A percentile compares a stretch with the other conserved stretches of the same genome.
Conservation (phyloP, 1,140 invertebrate species). For the Procambarus virginalis region DNA sequence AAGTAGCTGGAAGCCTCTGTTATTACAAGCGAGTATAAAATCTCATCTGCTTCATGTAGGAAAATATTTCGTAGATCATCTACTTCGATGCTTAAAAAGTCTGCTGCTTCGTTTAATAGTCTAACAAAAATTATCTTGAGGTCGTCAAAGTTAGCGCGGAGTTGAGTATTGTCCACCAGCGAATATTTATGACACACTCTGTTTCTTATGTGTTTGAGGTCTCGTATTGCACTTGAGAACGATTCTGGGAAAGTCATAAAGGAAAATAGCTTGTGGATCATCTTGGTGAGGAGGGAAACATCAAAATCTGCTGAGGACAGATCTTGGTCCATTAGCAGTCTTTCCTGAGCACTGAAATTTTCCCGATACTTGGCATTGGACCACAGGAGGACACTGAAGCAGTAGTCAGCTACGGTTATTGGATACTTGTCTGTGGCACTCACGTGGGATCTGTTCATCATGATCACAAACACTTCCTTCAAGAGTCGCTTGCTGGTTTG, state of each 20-base stretch:
- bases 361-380: constrained; percentile 33
- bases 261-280: constrained; percentile 41
- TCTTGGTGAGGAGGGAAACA: constrained; percentile 56
- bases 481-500: constrained; percentile 51
- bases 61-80: constrained; percentile 6
- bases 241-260: constrained; percentile 36
- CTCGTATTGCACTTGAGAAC: constrained; percentile 30
- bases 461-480: constrained; percentile 40
- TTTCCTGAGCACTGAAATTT: constrained; percentile 46
- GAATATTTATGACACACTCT: constrained; percentile 61
- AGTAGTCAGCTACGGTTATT: constrained; percentile 27
- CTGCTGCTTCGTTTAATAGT: constrained; percentile 28
- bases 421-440: neutral
- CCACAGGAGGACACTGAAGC: constrained; percentile 27
- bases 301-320: constrained; percentile 28
- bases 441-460: constrained; percentile 22
- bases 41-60: constrained; percentile 43
- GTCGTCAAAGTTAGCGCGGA: constrained; percentile 24
- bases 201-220: constrained; percentile 64
- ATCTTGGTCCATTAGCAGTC: neutral
- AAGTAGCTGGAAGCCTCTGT: constrained; percentile 20
- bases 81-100: constrained; percentile 12
- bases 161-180: constrained; percentile 1
- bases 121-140: constrained; percentile 21
- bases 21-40: constrained; percentile 1